Conservation (phyloP, 1,140 invertebrate species). For the Bactericera cockerelli region DNA sequence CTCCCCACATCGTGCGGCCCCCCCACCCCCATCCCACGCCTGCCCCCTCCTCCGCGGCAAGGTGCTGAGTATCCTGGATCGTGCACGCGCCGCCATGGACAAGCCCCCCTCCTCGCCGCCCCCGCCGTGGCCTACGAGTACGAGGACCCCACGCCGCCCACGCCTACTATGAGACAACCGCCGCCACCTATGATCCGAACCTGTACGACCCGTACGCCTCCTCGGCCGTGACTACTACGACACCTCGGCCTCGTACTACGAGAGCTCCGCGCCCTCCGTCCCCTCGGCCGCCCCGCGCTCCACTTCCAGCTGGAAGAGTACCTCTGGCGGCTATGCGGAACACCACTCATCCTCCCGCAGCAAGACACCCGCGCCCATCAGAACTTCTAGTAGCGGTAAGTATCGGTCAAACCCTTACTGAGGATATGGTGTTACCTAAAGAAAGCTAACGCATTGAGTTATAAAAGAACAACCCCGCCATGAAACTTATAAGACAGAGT, state of each 20-base stretch:
- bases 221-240: background rate
- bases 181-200: background rate
- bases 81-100: constrained; percentile 62
- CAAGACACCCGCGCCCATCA: background rate
- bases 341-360: background rate
- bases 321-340: background rate
- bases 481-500: too few species aligned
- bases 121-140: background rate
- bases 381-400: constrained; percentile 4
- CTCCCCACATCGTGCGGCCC: constrained; percentile 32
- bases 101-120: constrained; percentile 21
- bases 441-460: too few species aligned
- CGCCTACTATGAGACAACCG: background rate
- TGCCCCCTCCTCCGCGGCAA: constrained; percentile 31
- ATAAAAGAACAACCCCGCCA: too few species aligned
- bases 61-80: constrained; percentile 64
- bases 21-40: constrained; percentile 38
- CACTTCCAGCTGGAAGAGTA: background rate
- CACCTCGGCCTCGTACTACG: background rate
- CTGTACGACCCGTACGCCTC: background rate
- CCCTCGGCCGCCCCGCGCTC: background rate
- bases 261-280: background rate
- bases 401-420: background rate
- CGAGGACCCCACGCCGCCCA: constrained; percentile 5
- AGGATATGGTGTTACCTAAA: too few species aligned